These are phyloP conservation scores for Neelides folsomi DNA, from an alignment of 2,888 invertebrate species.

Conservation along the genomic window DNA sequence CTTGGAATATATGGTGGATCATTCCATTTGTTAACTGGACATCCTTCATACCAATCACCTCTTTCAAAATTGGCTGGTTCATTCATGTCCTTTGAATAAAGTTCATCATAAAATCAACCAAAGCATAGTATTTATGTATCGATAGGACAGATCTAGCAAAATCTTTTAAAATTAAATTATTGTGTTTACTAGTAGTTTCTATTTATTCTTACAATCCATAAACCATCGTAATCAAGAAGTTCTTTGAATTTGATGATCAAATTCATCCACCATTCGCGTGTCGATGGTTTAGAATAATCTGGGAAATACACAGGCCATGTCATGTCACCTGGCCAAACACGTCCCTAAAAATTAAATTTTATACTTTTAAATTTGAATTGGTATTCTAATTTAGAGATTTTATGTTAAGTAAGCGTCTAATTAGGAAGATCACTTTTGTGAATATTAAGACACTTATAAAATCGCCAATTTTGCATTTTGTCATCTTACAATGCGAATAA, in stretches of 20 bases:
- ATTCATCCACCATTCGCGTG: conserved; percentile 25
- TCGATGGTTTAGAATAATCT: conserved; percentile 24
- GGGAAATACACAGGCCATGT: conserved; percentile 23
- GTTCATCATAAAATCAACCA: background rate
- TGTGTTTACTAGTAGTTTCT: background rate
- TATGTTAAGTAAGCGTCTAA: too few relatives aligned
- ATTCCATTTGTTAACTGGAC: conserved; percentile 46
- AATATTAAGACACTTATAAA: too few relatives aligned
- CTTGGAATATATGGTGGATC: conserved; percentile 54
- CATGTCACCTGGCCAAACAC: conserved; percentile 47
- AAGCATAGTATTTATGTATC: background rate
- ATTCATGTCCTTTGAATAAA: conserved; percentile 59
- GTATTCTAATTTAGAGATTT: too few relatives aligned
- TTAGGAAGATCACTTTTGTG: too few relatives aligned
- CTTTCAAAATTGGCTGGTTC: conserved; percentile 70
- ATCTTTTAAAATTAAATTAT: too few relatives aligned
- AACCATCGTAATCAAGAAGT: conserved; percentile 25
- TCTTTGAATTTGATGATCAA: conserved; percentile 24
- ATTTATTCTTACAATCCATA: conserved; percentile 30
- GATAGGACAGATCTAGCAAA: too few relatives aligned
- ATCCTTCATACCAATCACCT: conserved; percentile 46
- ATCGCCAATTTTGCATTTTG: too few relatives aligned
- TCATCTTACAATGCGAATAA: too few relatives aligned
- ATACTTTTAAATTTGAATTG: too few relatives aligned
- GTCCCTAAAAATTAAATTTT: too few relatives aligned